These are phyloP conservation scores for Intellagama lesueurii DNA, from an alignment of 2,797 vertebrate species.

Conservation along the genomic window DNA sequence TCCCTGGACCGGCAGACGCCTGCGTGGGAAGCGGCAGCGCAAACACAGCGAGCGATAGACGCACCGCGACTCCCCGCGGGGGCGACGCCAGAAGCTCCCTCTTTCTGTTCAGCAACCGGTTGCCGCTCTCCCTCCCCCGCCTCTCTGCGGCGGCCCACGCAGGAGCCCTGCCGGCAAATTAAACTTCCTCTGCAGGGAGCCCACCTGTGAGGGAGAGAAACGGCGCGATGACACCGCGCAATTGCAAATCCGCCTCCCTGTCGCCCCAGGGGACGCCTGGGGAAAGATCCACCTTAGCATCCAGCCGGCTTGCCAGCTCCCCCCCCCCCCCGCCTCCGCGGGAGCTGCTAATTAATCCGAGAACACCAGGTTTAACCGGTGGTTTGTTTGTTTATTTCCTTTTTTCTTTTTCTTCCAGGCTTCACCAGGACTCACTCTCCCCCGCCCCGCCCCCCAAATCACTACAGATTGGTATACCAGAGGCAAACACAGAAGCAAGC, in stretches of 20 bases:
- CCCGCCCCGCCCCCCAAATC: too few relatives aligned
- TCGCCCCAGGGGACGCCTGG: too few relatives aligned
- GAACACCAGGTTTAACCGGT: too few relatives aligned
- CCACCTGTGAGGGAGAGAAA: constrained; percentile 9
- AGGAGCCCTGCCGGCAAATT: constrained; percentile 10
- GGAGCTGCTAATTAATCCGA: too few relatives aligned
- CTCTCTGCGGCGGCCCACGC: background rate
- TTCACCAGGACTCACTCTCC: too few relatives aligned
- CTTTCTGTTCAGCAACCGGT: background rate
- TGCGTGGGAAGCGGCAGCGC: background rate
- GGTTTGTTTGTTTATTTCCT: too few relatives aligned
- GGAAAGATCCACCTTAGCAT: background rate
- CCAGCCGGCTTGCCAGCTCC: background rate
- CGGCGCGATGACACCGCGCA: background rate
- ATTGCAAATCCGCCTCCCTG: background rate
- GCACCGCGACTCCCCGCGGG: background rate
- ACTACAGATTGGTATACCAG: too few relatives aligned
- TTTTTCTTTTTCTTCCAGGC: too few relatives aligned
- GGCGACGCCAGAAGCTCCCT: background rate
- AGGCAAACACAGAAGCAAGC: too few relatives aligned
- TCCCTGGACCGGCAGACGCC: background rate
- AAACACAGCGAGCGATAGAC: background rate
- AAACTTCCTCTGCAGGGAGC: background rate
- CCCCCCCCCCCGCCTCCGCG: background rate
- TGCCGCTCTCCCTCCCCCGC: background rate